Base-by-base conservation (phyloP, 2,113 vertebrate genomes). In the Carassius gibelio region DNA sequence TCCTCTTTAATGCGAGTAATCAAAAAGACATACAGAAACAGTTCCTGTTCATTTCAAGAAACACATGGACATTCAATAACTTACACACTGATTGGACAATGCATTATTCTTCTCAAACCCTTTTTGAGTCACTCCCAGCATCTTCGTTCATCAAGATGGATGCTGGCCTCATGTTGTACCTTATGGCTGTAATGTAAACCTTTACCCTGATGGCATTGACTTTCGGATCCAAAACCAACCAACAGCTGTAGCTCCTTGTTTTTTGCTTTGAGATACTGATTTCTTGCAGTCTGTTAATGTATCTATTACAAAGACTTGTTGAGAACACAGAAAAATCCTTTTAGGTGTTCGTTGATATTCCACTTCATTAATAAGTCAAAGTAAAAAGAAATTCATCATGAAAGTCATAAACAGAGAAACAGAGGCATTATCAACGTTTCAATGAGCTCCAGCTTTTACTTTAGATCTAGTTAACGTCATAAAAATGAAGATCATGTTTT, bases 1-100 rank as follows among this genome's bases (percentile, higher is more conserved):
- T 86, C 86, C 87, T 62, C 9, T 75, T 87, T 87, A 2, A 75
- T 42, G 81, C 3, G 50, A 91, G 92, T 92, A 92, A 90, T 91
- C 80, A 68, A 84, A 90, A 38, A 38, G 76, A 61, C 19, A 1
- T 9, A 75, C 38, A 75, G 45, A 75, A 8, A 52, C 14, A 30
- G 2, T 55, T 34, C 19, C 7, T 36, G 66, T 68, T 68, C 64
- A 30, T 26, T 66, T 30, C 62, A 30, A 71, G 36, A 71, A 71
- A 71, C 68, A 38, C 68, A 5, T 71, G 17, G 17, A 42, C 19
- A 71, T 21, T 71, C 36, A 42, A 42, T 42, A 21, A 42, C 19
- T 21, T 42, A 2, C 68, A 71, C 50, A 61, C 59, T 17, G 30
- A 21, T 7, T 10, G 50, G 52, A 36, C 17, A 9, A 76, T 55